phyloP scores from a whole-genome alignment of 2,113 vertebrate genomes.

The Dermatemys mawii region DNA sequence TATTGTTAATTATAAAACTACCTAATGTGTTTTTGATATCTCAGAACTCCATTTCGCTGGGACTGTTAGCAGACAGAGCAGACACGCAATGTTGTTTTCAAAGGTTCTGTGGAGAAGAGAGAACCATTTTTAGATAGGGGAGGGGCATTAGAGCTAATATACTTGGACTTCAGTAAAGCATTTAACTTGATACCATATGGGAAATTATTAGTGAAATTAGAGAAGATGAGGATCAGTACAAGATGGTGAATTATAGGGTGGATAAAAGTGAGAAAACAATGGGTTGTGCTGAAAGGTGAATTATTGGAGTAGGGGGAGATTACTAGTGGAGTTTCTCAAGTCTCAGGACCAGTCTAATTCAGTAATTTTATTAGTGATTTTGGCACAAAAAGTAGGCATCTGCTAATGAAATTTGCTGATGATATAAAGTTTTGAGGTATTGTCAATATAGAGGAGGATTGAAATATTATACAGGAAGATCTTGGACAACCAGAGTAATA shows the following conservation, averaged over 20 bases:
- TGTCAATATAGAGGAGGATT: neutral
- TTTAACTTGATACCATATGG: neutral
- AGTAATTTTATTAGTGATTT: neutral
- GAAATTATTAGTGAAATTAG: neutral
- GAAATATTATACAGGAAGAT: neutral
- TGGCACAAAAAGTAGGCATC: neutral
- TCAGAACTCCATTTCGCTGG: neutral
- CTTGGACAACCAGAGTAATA: neutral
- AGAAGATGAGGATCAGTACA: neutral
- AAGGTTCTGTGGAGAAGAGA: neutral
- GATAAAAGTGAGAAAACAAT: neutral
- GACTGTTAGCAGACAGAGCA: neutral
- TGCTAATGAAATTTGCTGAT: neutral
- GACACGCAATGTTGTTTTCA: neutral
- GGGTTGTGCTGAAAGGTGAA: neutral
- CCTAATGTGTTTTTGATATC: neutral
- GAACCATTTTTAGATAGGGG: neutral
- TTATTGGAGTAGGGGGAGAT: neutral
- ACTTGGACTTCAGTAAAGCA: neutral
- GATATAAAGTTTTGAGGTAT: neutral
- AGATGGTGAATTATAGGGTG: neutral
- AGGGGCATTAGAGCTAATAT: neutral
- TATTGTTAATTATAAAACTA: neutral
- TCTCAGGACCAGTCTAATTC: neutral
- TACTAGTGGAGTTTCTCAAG: neutral